These are phyloP conservation scores for Mongoloraphidia duomilia DNA, from an alignment of 2,888 invertebrate genomes.

Conservation along the genomic window DNA sequence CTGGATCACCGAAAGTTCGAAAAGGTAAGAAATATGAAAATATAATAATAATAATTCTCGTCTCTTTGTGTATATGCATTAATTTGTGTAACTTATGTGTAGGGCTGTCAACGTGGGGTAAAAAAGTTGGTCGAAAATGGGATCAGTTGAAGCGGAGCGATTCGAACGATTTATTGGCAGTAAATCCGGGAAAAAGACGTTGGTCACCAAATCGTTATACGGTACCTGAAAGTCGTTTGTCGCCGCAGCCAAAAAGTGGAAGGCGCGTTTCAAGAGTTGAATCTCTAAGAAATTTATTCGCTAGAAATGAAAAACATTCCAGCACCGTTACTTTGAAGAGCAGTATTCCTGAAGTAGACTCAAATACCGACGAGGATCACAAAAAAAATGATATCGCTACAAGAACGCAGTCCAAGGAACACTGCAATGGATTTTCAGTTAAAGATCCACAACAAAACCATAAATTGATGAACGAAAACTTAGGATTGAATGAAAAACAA, in stretches of 20 bases:
- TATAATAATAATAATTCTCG: not conserved
- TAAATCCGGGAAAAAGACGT: constrained; percentile 27
- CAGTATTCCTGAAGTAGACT: too few species aligned
- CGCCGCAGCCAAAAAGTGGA: not conserved
- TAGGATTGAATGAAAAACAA: constrained; percentile 25
- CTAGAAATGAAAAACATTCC: constrained; percentile 20
- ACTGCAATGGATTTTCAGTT: too few species aligned
- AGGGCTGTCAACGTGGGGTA: constrained; percentile 46
- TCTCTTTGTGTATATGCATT: not conserved
- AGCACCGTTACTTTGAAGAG: not conserved
- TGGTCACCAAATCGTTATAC: constrained; percentile 29
- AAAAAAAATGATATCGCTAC: too few species aligned
- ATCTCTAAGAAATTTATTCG: constrained; percentile 36
- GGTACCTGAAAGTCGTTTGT: not conserved
- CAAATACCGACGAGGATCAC: too few species aligned
- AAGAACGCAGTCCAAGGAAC: too few species aligned
- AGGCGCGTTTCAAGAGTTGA: constrained; percentile 35
- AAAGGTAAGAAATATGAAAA: not conserved
- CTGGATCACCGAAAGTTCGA: too few species aligned
- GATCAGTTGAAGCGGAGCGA: constrained; percentile 43
- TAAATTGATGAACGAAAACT: constrained; percentile 21
- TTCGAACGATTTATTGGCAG: constrained; percentile 36
- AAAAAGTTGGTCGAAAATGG: constrained; percentile 42
- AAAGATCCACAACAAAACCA: constrained; percentile 11
- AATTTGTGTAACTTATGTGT: constrained; percentile 10